A percentile compares a stretch with the other conserved stretches of the same genome.
These are phyloP conservation scores for Ernsta delagoae DNA, from an alignment of 2,888 invertebrate genomes.

Conservation along the genomic window DNA sequence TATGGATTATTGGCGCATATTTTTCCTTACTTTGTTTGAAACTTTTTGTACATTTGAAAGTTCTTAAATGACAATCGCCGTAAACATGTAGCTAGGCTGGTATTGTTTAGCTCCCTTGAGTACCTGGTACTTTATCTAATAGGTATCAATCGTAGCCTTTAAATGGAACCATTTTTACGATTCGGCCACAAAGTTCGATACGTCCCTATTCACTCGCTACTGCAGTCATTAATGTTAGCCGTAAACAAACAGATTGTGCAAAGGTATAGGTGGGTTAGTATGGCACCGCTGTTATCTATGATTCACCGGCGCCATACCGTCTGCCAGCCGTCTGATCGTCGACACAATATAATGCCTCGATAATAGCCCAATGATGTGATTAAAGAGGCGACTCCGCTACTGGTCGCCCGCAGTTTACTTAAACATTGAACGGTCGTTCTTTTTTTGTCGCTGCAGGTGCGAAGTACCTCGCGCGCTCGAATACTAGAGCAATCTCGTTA, in stretches of 20 bases:
- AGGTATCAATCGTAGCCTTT: too few species aligned
- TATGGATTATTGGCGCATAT: too few species aligned
- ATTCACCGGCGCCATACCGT: constrained; percentile 82
- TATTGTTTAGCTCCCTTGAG: too few species aligned
- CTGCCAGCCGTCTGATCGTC: constrained; percentile 74
- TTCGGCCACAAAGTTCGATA: too few species aligned
- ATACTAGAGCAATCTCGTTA: constrained; percentile 6
- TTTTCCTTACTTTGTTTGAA: too few species aligned
- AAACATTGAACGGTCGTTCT: constrained; percentile 6
- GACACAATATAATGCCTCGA: constrained; percentile 65
- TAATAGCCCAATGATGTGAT: constrained; percentile 75
- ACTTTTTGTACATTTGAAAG: too few species aligned
- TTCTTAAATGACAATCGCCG: too few species aligned
- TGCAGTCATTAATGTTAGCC: constrained; percentile 75
- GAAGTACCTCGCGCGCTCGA: constrained; percentile 14
- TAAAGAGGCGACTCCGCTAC: constrained; percentile 62
- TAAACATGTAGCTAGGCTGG: too few species aligned
- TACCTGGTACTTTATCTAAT: too few species aligned
- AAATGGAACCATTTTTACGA: too few species aligned
- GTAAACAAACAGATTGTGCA: constrained; percentile 63
- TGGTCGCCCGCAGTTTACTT: constrained; percentile 36
- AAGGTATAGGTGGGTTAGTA: constrained; percentile 69
- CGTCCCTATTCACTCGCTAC: not conserved
- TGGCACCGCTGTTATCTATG: constrained; percentile 77
- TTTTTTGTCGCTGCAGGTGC: constrained; percentile 20